Evolutionary conservation across 2,888 invertebrate species (phyloP), one percentile per base, ranked within the genome.

Genomic region (Eumerus sabulonum): DNA sequence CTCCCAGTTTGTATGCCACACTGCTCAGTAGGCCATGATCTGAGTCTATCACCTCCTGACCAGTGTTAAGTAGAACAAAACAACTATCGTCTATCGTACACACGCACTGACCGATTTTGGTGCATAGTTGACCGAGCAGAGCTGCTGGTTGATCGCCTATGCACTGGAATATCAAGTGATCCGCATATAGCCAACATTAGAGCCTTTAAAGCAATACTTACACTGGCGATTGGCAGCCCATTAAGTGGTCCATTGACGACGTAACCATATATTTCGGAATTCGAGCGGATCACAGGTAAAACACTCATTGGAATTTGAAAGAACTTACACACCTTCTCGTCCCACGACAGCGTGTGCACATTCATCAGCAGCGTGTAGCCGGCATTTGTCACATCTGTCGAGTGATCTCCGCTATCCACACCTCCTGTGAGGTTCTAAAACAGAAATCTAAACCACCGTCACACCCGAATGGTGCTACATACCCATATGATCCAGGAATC

Each of bases 401-500:
- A 90, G 87, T 98, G 97, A 5, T 94, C 89, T 0, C 93, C 94
- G 53, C 90, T 90, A 50, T 88, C 87, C 48, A 85, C 86, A 9
- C 92, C 91, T 4, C 92, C 92, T n/a, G 92, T 92, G 35, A 92
- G 87, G 82, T 92, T 92, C 92, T 92, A 83, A 77, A 57, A 16
- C 73, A 71, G 40, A n/a, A 0, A 38, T 38, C n/a, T 12, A 7
- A 18, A 11, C 27, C 14, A 45, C 35, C 16, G 48, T 53, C 17
- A 9, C 68, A 51, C 9, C 7, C 36, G 7, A 36, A 36, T 11
- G 7, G 36, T 9, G 11, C 1, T 90, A 19, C 82, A 64, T 82
- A 95, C 95, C 97, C 98, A 99, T 85, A 99, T 92, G 16, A 99
- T 89, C 98, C 99, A 99, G 0, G 96, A 93, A 87, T 99, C 99